These are phyloP conservation scores for Leiothrix lutea DNA, from an alignment of 2,113 vertebrate genomes.

Conservation along the genomic window DNA sequence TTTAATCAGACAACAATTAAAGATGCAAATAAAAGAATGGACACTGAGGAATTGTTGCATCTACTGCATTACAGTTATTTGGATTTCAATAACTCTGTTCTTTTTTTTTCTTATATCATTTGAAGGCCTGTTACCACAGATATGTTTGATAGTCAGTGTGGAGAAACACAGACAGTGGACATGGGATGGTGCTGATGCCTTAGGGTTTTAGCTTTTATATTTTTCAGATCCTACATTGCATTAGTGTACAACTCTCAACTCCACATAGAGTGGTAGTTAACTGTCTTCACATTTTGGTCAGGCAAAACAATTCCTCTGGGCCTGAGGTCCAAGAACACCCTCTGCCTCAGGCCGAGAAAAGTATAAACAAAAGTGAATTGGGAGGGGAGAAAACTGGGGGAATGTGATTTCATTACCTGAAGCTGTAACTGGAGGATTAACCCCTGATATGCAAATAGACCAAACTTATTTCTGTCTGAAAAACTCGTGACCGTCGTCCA, in stretches of 20 bases:
- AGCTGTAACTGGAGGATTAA: neutral
- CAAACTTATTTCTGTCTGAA: neutral
- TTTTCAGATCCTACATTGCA: neutral
- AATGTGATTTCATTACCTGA: neutral
- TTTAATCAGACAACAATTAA: constrained; percentile 76
- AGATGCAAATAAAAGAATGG: constrained; percentile 65
- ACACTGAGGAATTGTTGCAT: constrained; percentile 66
- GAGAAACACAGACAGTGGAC: neutral
- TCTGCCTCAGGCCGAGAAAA: neutral
- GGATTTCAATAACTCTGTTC: constrained; percentile 53
- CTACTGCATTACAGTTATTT: constrained; percentile 59
- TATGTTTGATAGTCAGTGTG: neutral
- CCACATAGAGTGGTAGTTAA: neutral
- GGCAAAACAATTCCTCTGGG: neutral
- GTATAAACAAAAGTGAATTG: neutral
- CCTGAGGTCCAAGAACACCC: neutral
- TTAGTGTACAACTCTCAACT: neutral
- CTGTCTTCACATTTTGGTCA: neutral
- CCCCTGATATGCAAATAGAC: neutral
- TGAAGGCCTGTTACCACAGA: neutral
- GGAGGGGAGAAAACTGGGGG: neutral
- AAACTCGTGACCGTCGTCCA: accelerated
- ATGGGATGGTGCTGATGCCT: neutral
- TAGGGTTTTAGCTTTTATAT: neutral
- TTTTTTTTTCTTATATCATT: neutral